These are phyloP conservation scores for Cordilura impudica DNA, from an alignment of 2,888 invertebrate species.

Conservation along the genomic window DNA sequence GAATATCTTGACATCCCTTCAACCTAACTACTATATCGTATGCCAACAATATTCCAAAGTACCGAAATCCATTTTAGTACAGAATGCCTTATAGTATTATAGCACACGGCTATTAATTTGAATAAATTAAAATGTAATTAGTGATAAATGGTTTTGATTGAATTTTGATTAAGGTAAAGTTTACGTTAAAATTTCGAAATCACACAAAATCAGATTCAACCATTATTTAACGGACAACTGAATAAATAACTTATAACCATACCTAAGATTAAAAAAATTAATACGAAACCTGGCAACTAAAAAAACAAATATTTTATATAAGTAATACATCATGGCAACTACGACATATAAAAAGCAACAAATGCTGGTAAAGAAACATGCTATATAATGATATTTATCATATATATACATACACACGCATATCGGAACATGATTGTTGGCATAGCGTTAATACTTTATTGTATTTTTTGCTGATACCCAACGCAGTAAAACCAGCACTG, in stretches of 20 bases:
- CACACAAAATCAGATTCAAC: too few relatives aligned
- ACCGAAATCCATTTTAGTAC: too few relatives aligned
- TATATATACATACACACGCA: background rate
- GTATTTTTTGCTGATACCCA: conserved; percentile 44
- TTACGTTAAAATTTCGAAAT: background rate
- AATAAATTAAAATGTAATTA: too few relatives aligned
- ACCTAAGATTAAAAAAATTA: conserved; percentile 29
- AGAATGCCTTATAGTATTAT: too few relatives aligned
- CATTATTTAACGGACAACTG: too few relatives aligned
- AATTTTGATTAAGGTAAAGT: background rate
- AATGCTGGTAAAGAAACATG: conserved; percentile 46
- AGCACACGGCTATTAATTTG: too few relatives aligned
- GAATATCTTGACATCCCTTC: too few relatives aligned
- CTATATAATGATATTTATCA: conserved; percentile 52
- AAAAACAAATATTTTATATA: conserved; percentile 55
- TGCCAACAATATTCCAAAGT: too few relatives aligned
- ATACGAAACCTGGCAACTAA: conserved; percentile 60
- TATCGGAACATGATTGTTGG: conserved; percentile 55
- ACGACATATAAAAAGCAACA: conserved; percentile 25
- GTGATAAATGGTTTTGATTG: background rate
- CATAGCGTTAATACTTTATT: conserved; percentile 56
- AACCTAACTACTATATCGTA: too few relatives aligned
- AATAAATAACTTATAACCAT: background rate
- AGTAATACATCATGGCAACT: conserved; percentile 59
- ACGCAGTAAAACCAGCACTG: conserved; percentile 54